phyloP scores from a whole-genome alignment of 2,888 invertebrate genomes.

The Netelia virgata region DNA sequence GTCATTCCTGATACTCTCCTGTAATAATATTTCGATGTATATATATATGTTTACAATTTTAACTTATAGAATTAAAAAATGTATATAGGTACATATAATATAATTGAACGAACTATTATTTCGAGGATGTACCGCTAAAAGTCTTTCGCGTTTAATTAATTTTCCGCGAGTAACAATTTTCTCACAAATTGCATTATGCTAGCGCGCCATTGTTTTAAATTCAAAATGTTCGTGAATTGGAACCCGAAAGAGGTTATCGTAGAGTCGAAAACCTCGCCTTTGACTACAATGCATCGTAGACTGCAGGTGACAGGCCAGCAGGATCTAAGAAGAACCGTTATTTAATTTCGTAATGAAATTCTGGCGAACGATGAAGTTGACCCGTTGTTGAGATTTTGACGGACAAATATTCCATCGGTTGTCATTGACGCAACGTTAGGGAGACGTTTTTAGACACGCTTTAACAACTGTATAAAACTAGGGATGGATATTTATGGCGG shows the following conservation, averaged over 20 bases:
- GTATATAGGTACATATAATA: not conserved
- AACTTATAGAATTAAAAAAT: not conserved
- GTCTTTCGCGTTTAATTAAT: not conserved
- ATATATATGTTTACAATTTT: slow-evolving; percentile 10
- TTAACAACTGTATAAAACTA: slow-evolving; percentile 8
- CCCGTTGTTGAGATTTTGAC: slow-evolving; percentile 26
- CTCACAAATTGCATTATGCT: not conserved
- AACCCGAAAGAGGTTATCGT: not conserved
- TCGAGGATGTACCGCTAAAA: not conserved
- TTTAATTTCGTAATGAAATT: slow-evolving; percentile 31
- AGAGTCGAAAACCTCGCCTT: not conserved
- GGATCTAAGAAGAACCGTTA: not conserved
- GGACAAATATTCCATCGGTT: slow-evolving; percentile 37
- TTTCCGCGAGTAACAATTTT: not conserved
- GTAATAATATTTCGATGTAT: slow-evolving; percentile 18
- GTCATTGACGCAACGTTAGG: slow-evolving; percentile 52
- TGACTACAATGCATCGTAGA: not conserved
- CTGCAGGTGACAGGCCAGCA: not conserved
- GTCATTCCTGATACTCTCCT: not conserved
- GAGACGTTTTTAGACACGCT: not conserved
- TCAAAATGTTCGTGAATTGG: not conserved
- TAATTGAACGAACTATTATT: not conserved
- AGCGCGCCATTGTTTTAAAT: not conserved
- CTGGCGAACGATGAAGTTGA: slow-evolving; percentile 8
- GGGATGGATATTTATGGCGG: slow-evolving; percentile 39